Conservation (phyloP, 2,888 invertebrate genomes). For the Notocelia uddmanniana region DNA sequence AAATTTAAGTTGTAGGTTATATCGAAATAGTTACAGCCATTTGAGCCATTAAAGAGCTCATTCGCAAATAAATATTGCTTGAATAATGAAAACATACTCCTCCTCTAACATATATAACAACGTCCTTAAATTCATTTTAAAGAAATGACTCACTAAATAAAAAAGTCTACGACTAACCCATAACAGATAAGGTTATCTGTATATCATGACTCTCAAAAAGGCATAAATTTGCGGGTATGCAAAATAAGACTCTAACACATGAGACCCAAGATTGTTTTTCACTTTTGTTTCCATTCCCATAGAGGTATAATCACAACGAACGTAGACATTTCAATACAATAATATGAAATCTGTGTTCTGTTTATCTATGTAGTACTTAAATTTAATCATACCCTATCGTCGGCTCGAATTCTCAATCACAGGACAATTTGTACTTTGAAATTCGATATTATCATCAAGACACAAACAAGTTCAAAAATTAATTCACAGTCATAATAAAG, state of each 20-base stretch:
- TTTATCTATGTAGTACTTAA: slow-evolving; percentile 37
- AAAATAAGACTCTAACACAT: slow-evolving; percentile 13
- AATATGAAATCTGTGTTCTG: slow-evolving; percentile 30
- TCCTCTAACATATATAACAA: no score
- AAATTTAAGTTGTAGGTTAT: not conserved
- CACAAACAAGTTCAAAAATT: not conserved
- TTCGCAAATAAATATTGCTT: not conserved
- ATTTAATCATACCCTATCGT: slow-evolving; percentile 23
- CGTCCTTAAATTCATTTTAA: no score
- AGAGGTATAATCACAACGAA: slow-evolving; percentile 3
- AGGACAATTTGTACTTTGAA: not conserved
- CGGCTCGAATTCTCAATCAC: not conserved
- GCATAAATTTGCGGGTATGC: not conserved
- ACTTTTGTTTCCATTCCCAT: not conserved
- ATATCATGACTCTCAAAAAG: slow-evolving; percentile 22
- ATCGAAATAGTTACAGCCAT: not conserved
- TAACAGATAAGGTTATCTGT: slow-evolving; percentile 36
- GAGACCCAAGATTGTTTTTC: not conserved
- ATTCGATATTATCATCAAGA: not conserved
- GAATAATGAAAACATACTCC: no score
- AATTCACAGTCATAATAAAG: not conserved
- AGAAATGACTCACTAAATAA: not conserved
- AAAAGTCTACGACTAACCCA: slow-evolving; percentile 10
- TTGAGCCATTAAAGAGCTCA: no score
- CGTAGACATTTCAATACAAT: slow-evolving; percentile 11